These are phyloP conservation scores for Brachypalpus laphriformis DNA, from an alignment of 2,888 invertebrate species.

Conservation along the genomic window DNA sequence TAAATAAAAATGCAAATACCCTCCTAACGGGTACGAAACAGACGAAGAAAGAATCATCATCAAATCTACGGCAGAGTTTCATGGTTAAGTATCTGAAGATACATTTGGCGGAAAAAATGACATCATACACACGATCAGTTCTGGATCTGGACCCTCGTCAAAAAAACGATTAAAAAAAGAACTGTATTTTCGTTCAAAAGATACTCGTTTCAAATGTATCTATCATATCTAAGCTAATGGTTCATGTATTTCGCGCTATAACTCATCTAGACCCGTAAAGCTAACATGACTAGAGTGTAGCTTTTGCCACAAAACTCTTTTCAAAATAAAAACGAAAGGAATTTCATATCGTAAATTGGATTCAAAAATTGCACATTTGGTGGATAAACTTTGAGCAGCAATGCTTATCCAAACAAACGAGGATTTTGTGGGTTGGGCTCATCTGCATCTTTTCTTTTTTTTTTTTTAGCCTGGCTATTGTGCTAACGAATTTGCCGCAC, in stretches of 20 bases:
- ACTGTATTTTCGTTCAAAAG: slow-evolving; percentile 7
- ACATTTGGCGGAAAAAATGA: slow-evolving; percentile 53
- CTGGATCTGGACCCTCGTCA: background rate
- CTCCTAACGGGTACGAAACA: slow-evolving; percentile 31
- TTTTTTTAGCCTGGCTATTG: slow-evolving; percentile 5
- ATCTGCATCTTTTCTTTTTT: slow-evolving; percentile 40
- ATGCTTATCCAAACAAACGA: slow-evolving; percentile 26
- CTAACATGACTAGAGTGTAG: background rate
- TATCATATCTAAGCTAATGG: slow-evolving; percentile 31
- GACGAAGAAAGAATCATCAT: background rate
- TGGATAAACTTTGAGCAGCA: slow-evolving; percentile 43
- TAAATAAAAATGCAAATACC: slow-evolving; percentile 24
- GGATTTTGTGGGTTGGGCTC: slow-evolving; percentile 57
- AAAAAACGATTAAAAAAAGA: background rate
- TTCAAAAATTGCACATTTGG: slow-evolving; percentile 45
- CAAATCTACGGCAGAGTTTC: slow-evolving; percentile 10
- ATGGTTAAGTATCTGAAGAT: background rate
- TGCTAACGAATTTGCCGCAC: slow-evolving; percentile 36
- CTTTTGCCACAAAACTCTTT: slow-evolving; percentile 4
- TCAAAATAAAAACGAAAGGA: slow-evolving; percentile 36
- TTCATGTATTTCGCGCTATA: slow-evolving; percentile 49
- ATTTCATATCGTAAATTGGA: slow-evolving; percentile 33
- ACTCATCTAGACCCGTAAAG: slow-evolving; percentile 16
- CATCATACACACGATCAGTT: slow-evolving; percentile 43
- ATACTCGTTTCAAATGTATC: slow-evolving; percentile 19